Conservation (phyloP, 2,797 vertebrate species). For the Eleutherodactylus coqui region DNA sequence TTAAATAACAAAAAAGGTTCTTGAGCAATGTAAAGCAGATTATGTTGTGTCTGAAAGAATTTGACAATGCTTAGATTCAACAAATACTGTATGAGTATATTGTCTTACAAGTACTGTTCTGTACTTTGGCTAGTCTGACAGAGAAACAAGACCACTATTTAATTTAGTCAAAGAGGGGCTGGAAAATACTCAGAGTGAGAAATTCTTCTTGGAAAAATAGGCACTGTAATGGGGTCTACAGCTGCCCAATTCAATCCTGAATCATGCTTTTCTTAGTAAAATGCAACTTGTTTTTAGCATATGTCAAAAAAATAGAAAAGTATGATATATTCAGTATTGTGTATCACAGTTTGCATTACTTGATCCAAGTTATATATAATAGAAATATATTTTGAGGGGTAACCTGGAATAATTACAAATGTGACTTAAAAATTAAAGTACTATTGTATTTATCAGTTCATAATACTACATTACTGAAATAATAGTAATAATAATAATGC, state of each 20-base stretch:
- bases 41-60: neutral
- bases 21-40: neutral
- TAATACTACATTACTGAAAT: neutral
- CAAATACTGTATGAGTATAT: neutral
- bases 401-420: neutral
- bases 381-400: neutral
- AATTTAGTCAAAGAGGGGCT: neutral
- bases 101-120: neutral
- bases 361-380: neutral
- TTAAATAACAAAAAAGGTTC: neutral
- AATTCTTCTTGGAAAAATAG: neutral
- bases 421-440: neutral
- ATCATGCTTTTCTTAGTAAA: neutral
- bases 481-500: neutral
- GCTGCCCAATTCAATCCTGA: neutral
- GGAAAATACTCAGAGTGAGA: neutral
- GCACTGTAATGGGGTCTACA: neutral
- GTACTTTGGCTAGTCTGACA: neutral
- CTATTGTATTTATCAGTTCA: neutral
- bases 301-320: too few relatives aligned
- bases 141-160: neutral
- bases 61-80: neutral
- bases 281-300: neutral
- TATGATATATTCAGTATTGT: too few relatives aligned
- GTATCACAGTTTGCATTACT: too few relatives aligned